Evolutionary conservation across 2,888 invertebrate genomes (phyloP).

Genomic region (Eristalis intricaria): DNA sequence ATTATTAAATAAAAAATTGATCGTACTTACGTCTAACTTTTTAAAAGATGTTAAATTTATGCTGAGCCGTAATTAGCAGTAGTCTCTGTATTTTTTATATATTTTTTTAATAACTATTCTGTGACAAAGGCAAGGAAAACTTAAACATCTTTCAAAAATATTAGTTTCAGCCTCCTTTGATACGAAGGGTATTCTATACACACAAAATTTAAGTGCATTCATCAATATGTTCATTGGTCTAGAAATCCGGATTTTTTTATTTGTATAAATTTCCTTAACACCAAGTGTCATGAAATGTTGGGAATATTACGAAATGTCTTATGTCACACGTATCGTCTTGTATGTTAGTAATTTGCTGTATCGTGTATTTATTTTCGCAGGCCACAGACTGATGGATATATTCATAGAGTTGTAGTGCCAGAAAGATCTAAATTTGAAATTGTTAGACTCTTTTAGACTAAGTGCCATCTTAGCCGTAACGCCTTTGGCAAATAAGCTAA

Average conservation of each 20-base stretch:
- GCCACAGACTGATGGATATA: too few species aligned
- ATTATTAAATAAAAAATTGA: not conserved
- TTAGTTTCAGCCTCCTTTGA: not conserved
- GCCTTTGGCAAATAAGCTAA: too few species aligned
- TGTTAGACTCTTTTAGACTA: too few species aligned
- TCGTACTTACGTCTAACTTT: not conserved
- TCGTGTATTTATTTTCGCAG: too few species aligned
- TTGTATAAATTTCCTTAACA: not conserved
- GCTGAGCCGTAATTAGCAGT: not conserved
- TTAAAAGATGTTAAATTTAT: not conserved
- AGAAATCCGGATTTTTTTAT: not conserved
- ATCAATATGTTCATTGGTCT: constrained; percentile 1
- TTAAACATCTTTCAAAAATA: constrained; percentile 7
- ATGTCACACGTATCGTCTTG: not conserved
- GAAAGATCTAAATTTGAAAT: too few species aligned
- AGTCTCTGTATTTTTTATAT: not conserved
- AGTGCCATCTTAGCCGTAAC: too few species aligned
- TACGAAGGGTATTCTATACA: constrained; percentile 7
- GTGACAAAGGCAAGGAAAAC: not conserved
- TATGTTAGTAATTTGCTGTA: not conserved
- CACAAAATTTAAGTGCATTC: not conserved
- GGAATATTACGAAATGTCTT: not conserved
- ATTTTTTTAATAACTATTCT: not conserved
- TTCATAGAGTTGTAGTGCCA: too few species aligned
- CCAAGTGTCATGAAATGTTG: not conserved